Evolutionary conservation across 1,140 invertebrate species (phyloP).

Genomic region (Drosophila serrata): DNA sequence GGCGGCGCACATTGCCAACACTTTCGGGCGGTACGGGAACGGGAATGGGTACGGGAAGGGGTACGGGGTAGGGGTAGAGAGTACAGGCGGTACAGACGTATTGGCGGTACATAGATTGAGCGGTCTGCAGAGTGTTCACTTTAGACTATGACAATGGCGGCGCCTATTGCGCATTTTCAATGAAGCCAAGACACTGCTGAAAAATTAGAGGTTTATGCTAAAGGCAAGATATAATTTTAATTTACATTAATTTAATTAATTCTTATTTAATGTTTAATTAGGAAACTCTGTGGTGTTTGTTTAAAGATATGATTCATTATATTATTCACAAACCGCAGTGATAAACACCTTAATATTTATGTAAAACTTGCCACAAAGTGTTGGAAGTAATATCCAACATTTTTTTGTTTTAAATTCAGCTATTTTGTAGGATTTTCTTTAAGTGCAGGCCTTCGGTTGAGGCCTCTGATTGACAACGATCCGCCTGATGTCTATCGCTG

Average conservation of each 20-base stretch:
- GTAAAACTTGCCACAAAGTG: neutral
- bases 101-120: conserved; percentile 14
- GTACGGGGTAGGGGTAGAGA: neutral
- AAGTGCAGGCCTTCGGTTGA: conserved; percentile 30
- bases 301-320: too few relatives aligned
- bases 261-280: too few relatives aligned
- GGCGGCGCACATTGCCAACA: conserved; percentile 77
- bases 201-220: neutral
- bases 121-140: conserved; percentile 23
- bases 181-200: conserved; percentile 27
- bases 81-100: conserved; percentile 59
- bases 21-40: conserved; percentile 69
- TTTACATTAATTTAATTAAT: neutral
- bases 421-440: too few relatives aligned
- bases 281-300: too few relatives aligned
- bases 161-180: conserved; percentile 69
- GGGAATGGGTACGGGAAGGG: conserved; percentile 3
- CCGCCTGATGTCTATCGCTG: conserved; percentile 63
- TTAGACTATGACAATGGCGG: conserved; percentile 36
- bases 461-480: conserved; percentile 69
- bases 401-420: too few relatives aligned
- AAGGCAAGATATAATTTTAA: neutral
- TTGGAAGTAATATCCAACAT: neutral
- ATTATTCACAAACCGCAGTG: neutral
- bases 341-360: neutral